Evolutionary conservation across 1,140 invertebrate species (phyloP).

Genomic region (Aphidius ervi): DNA sequence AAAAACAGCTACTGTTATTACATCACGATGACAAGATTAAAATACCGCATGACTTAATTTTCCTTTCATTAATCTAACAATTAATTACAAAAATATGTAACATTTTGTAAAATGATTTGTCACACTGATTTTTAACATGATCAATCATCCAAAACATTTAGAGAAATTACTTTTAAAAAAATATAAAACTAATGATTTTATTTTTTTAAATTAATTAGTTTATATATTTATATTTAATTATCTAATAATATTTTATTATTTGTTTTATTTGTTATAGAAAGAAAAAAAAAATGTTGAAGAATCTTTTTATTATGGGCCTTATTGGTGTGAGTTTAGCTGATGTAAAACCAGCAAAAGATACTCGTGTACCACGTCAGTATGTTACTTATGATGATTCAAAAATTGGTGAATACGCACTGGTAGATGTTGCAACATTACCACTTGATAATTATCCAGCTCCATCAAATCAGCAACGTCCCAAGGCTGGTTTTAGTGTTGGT

Average conservation of each 20-base stretch:
- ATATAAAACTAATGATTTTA: not conserved
- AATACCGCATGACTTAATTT: slow-evolving; percentile 18
- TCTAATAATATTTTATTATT: too few species aligned
- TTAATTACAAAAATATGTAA: slow-evolving; percentile 4
- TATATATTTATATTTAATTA: too few species aligned
- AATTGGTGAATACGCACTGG: slow-evolving; percentile 29
- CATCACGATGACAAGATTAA: slow-evolving; percentile 16
- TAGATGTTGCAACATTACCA: slow-evolving; percentile 14
- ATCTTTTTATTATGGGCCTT: slow-evolving; percentile 19
- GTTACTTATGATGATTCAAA: slow-evolving; percentile 18
- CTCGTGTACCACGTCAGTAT: slow-evolving; percentile 16
- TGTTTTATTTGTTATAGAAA: too few species aligned
- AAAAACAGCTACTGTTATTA: slow-evolving; percentile 3
- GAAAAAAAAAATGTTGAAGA: slow-evolving; percentile 15
- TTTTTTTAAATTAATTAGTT: not conserved
- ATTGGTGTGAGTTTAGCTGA: slow-evolving; percentile 11
- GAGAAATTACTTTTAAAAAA: slow-evolving; percentile 11
- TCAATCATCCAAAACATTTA: not conserved
- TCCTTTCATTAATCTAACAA: slow-evolving; percentile 8
- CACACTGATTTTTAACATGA: not conserved
- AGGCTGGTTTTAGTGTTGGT: slow-evolving; percentile 42
- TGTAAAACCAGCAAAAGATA: slow-evolving; percentile 24
- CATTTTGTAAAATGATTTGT: not conserved
- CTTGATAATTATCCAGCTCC: slow-evolving; percentile 17
- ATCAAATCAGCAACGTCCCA: slow-evolving; percentile 10